Evolutionary conservation across 2,888 invertebrate species (phyloP).

Genomic region (Hylaea fasciaria): DNA sequence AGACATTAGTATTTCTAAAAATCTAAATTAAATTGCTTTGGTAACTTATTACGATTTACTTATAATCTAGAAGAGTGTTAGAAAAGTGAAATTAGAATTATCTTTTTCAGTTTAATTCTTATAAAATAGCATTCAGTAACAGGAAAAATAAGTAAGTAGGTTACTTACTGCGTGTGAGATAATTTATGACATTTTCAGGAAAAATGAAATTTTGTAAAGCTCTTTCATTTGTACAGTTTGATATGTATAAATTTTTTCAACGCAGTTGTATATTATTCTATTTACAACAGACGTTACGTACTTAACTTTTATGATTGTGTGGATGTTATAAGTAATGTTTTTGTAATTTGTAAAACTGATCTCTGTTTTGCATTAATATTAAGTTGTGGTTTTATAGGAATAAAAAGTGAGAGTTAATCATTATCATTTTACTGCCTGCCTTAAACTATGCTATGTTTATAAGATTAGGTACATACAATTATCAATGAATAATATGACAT

Average conservation of each 20-base stretch:
- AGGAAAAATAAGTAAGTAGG: not conserved
- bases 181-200: not conserved
- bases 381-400: slow-evolving; percentile 4
- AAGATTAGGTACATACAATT: not conserved
- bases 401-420: slow-evolving; percentile 16
- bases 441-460: not conserved
- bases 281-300: not conserved
- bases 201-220: slow-evolving; percentile 45
- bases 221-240: slow-evolving; percentile 67
- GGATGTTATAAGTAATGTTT: slow-evolving; percentile 12
- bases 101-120: not conserved
- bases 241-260: slow-evolving; percentile 54
- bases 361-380: slow-evolving; percentile 13
- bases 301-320: slow-evolving; percentile 5
- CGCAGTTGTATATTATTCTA: not conserved
- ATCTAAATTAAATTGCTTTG: slow-evolving; percentile 78
- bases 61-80: slow-evolving; percentile 54
- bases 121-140: not conserved
- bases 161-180: not conserved
- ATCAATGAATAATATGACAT: not conserved
- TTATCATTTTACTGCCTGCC: slow-evolving; percentile 18
- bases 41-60: slow-evolving; percentile 76
- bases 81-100: slow-evolving; percentile 33
- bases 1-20: slow-evolving; percentile 36
- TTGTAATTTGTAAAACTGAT: slow-evolving; percentile 21